These are phyloP conservation scores for Dusona sp. DNA, from an alignment of 2,888 invertebrate genomes.

Conservation along the genomic window DNA sequence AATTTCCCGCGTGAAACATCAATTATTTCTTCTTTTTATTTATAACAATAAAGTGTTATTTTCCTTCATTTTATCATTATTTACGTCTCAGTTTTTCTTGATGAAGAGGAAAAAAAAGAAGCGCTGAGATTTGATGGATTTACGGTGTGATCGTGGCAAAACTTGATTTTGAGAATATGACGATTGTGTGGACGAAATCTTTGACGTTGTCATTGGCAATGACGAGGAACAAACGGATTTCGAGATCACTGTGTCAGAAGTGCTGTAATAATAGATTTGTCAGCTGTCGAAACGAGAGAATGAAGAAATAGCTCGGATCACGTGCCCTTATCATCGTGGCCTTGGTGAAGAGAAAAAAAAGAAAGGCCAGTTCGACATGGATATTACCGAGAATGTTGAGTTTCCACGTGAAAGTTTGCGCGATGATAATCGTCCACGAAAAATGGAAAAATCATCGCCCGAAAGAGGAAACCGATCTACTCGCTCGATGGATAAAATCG, in stretches of 20 bases:
- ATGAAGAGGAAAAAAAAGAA: neutral
- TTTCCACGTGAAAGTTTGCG: neutral
- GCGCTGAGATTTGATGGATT: slow-evolving; percentile 1
- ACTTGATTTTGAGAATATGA: neutral
- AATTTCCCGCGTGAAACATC: neutral
- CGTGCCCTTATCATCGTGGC: slow-evolving; percentile 15
- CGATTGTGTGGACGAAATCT: neutral
- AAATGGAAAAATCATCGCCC: slow-evolving; percentile 10
- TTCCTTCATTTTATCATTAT: neutral
- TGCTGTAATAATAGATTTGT: slow-evolving; percentile 36
- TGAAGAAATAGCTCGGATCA: slow-evolving; percentile 36
- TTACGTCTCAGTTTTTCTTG: neutral
- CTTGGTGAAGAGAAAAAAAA: slow-evolving; percentile 7
- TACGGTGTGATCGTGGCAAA: slow-evolving; percentile 9
- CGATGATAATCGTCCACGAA: neutral
- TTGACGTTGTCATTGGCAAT: slow-evolving; percentile 30
- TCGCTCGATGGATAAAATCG: slow-evolving; percentile 26
- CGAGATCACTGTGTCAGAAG: slow-evolving; percentile 34
- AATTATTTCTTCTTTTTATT: neutral
- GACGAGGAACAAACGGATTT: slow-evolving; percentile 22
- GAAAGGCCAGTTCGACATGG: slow-evolving; percentile 6
- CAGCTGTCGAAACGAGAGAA: slow-evolving; percentile 22
- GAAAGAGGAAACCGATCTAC: slow-evolving; percentile 27
- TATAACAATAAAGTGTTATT: neutral
- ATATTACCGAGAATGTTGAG: slow-evolving; percentile 1